A percentile compares a stretch with the other conserved stretches of the same genome.
These are phyloP conservation scores for Aphaenogaster rudis DNA, from an alignment of 1,140 invertebrate species.

Conservation along the genomic window DNA sequence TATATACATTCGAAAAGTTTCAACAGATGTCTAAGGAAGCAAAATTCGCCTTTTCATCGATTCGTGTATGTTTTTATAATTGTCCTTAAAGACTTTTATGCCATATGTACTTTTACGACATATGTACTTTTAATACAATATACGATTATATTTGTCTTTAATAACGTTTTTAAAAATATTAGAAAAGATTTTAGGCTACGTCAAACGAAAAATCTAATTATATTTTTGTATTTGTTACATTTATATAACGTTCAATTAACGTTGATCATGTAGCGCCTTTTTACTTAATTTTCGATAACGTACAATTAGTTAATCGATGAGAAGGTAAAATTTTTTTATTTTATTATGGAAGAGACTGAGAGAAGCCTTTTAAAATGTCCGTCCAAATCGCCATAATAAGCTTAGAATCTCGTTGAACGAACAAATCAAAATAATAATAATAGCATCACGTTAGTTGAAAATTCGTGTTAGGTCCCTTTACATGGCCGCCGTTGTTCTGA, in stretches of 20 bases:
- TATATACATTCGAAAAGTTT: slow-evolving; percentile 9
- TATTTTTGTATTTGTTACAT: not conserved
- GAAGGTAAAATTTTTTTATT: slow-evolving; percentile 47
- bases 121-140: not conserved
- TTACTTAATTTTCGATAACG: slow-evolving; percentile 60
- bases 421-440: slow-evolving; percentile 33
- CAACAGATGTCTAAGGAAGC: not conserved
- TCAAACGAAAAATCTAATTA: not conserved
- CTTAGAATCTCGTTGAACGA: slow-evolving; percentile 36
- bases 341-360: slow-evolving; percentile 81
- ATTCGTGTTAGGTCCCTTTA: slow-evolving; percentile 56
- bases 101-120: slow-evolving; percentile 19
- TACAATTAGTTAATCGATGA: slow-evolving; percentile 22
- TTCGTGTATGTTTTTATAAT: not conserved
- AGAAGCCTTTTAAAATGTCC: slow-evolving; percentile 74
- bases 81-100: not conserved
- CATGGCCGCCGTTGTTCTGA: slow-evolving; percentile 19
- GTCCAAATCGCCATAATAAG: slow-evolving; percentile 75
- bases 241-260: slow-evolving; percentile 1
- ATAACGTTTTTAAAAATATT: slow-evolving; percentile 10
- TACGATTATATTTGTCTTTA: not conserved
- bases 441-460: slow-evolving; percentile 37
- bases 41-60: slow-evolving; percentile 17
- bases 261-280: slow-evolving; percentile 1
- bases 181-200: not conserved